Evolutionary conservation across 1,140 invertebrate genomes (phyloP), one percentile per base, ranked within the genome.

Genomic region (Diorhabda elongata): DNA sequence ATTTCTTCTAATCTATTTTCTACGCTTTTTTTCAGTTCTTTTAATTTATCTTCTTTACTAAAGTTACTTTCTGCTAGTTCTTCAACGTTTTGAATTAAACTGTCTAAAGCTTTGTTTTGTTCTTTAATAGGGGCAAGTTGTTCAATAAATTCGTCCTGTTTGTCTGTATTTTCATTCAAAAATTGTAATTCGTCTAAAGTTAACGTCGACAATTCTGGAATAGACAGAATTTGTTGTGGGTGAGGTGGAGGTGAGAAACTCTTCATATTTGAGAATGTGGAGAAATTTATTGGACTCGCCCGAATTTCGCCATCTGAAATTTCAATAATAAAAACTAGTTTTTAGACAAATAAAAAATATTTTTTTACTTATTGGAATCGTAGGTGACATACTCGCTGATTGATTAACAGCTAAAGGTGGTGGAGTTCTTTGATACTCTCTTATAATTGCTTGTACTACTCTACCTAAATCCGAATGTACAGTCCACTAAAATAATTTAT

Each of bases 391-490:
- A 44, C 78, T 80, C 71, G 59, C 61, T 5, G 44, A 64, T 65
- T 65, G 56, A 58, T 84, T 82, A 67, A 81, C 79, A 69, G 80
- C 65, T 67, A 86, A 75, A 65, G 81, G 79, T 3, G 87, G 87
- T 58, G 87, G 87, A 77, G 86, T 86, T 76, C 87, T 85, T 78
- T 90, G 88, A 73, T 91, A 91, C 80, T 92, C 91, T 75, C 91
- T 82, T 67, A 91, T 90, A 57, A 92, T 89, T 7, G 88, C 90
- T 80, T 92, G 90, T 2, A 92, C 91, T 52, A 92, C 88, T 68
- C 90, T 83, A 26, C 91, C 91, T 67, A 92, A 83, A 82, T 92
- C 91, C 58, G 90, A 91, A 80, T 92, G 89, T 58, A 87, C 81
- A 67, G 90, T 89, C 77, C 88, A 92, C 87, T 89, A 71, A 47